Evolutionary conservation across 2,113 vertebrate genomes (phyloP).

Genomic region (Tor tambroides): DNA sequence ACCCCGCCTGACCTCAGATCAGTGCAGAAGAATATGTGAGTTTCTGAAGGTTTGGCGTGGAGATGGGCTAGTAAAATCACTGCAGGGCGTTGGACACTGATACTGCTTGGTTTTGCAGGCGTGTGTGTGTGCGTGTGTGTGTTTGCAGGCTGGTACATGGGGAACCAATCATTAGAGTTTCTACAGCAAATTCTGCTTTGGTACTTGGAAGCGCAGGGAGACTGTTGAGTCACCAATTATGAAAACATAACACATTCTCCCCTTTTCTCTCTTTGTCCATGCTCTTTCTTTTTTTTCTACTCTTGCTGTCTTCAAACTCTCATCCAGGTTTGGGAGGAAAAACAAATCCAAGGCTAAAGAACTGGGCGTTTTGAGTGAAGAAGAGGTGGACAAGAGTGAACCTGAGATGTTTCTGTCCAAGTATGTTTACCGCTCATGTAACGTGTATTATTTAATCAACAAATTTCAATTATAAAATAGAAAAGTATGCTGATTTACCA

Average conservation of each 20-base stretch:
- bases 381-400: slow-evolving; percentile 83
- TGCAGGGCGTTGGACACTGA: not conserved
- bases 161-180: slow-evolving; percentile 36
- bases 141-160: slow-evolving; percentile 35
- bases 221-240: not conserved
- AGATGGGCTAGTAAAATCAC: slow-evolving; percentile 17
- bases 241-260: not conserved
- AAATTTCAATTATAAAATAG: not conserved
- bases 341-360: slow-evolving; percentile 83
- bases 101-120: not conserved
- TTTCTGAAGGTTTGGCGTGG: slow-evolving; percentile 27
- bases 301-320: not conserved
- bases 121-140: slow-evolving; percentile 14
- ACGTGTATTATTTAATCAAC: not conserved
- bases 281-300: not conserved
- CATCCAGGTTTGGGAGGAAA: slow-evolving; percentile 90
- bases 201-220: slow-evolving; percentile 5
- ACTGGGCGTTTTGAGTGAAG: slow-evolving; percentile 78
- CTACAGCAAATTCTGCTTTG: slow-evolving; percentile 33
- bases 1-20: slow-evolving; percentile 29
- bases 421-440: not conserved
- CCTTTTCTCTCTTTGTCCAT: not conserved
- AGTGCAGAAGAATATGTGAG: slow-evolving; percentile 42
- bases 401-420: slow-evolving; percentile 61
- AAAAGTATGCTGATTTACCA: not conserved